Percentiles rank a stretch among this genome's conserved stretches.
phyloP scores from a whole-genome alignment of 2,888 invertebrate species.

The Dasysyrphus tricinctus region DNA sequence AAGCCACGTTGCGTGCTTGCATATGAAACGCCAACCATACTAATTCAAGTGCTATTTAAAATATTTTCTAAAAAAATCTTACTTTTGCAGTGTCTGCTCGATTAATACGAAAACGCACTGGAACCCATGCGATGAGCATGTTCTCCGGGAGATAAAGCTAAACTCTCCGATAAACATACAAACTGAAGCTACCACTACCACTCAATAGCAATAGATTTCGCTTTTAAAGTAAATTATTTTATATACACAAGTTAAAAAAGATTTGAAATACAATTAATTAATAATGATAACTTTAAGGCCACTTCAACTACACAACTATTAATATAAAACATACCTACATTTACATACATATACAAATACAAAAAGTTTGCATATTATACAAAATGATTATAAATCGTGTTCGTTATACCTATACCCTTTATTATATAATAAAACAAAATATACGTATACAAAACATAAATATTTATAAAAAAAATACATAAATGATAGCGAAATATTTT shows the following conservation, averaged over 20 bases:
- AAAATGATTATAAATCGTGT: slow-evolving; percentile 67
- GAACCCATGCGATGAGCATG: slow-evolving; percentile 90
- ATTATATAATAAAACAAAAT: slow-evolving; percentile 29
- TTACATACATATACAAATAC: slow-evolving; percentile 41
- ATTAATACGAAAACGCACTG: slow-evolving; percentile 88
- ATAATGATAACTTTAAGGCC: slow-evolving; percentile 39
- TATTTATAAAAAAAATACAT: slow-evolving; percentile 38
- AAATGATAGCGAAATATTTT: slow-evolving; percentile 59
- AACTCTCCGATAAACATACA: slow-evolving; percentile 31
- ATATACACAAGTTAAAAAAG: slow-evolving; percentile 38
- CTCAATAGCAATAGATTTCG: slow-evolving; percentile 66
- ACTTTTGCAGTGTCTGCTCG: slow-evolving; percentile 88
- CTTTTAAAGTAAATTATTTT: slow-evolving; percentile 69
- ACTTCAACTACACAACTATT: slow-evolving; percentile 41
- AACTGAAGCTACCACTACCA: slow-evolving; percentile 65
- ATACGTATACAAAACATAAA: slow-evolving; percentile 30
- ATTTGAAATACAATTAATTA: slow-evolving; percentile 20
- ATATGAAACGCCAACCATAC: not conserved
- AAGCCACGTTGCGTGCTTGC: too few relatives aligned
- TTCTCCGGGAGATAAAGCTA: slow-evolving; percentile 89
- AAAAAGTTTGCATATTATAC: slow-evolving; percentile 60
- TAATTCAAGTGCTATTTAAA: not conserved
- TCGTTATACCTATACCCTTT: slow-evolving; percentile 49
- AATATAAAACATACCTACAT: slow-evolving; percentile 27
- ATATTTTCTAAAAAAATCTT: slow-evolving; percentile 36